Percentiles rank a stretch among this genome's conserved stretches.
These are phyloP conservation scores for Camponotus floridanus DNA, from an alignment of 1,140 invertebrate genomes.

Conservation along the genomic window DNA sequence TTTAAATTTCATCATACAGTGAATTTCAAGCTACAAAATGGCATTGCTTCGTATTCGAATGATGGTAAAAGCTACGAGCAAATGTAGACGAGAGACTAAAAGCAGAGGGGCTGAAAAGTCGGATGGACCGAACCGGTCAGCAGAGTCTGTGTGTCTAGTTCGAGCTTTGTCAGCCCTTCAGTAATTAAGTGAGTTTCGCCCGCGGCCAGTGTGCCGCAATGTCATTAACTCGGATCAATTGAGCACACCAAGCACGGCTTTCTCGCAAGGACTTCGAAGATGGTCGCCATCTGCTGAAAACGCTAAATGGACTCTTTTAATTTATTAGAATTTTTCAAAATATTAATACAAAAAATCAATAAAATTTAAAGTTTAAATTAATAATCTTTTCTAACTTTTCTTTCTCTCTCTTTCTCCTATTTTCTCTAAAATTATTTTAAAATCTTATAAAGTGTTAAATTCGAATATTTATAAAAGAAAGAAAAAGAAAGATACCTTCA, in stretches of 20 bases:
- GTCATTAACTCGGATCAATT: constrained; percentile 65
- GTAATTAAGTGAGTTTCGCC: constrained; percentile 69
- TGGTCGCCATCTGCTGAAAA: constrained; percentile 31
- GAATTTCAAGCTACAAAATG: constrained; percentile 18
- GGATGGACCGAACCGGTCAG: constrained; percentile 36
- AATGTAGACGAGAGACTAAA: constrained; percentile 36
- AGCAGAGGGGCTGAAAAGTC: constrained; percentile 41
- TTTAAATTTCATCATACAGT: neutral
- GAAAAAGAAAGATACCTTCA: too few relatives aligned
- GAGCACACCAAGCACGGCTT: constrained; percentile 41
- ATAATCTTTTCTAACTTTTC: too few relatives aligned
- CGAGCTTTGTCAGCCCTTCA: constrained; percentile 63
- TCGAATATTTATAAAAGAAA: neutral
- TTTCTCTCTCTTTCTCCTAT: too few relatives aligned
- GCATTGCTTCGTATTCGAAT: neutral
- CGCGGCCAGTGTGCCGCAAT: constrained; percentile 37
- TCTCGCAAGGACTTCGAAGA: constrained; percentile 41
- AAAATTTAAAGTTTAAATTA: neutral
- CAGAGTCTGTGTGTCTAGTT: constrained; percentile 43
- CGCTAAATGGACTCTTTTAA: constrained; percentile 2
- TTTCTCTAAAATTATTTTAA: neutral
- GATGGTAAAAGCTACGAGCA: constrained; percentile 4
- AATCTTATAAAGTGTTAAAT: constrained; percentile 14
- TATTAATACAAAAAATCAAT: constrained; percentile 29
- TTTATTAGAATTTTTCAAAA: neutral